Conservation (phyloP, 30 jellyfish, hydroid and myxozoan genomes). For the Chrysaora quinquecirrha region DNA sequence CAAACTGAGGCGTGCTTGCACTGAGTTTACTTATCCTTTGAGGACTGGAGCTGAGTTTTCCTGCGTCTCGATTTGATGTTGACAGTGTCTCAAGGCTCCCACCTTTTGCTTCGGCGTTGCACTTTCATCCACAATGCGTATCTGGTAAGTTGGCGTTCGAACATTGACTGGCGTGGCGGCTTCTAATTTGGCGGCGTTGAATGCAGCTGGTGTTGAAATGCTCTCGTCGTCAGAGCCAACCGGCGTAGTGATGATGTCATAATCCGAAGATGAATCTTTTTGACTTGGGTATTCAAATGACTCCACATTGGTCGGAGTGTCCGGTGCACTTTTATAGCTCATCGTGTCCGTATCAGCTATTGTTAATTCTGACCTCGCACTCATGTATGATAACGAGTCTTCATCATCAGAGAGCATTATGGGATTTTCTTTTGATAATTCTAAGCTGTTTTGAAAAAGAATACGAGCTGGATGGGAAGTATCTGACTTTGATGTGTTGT, state of each 20-base stretch:
- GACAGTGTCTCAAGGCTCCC: conserved; percentile 32
- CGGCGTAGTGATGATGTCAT: conserved; percentile 75
- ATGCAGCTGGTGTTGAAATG: neutral
- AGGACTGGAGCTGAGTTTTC: conserved; percentile 48
- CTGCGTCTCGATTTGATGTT: conserved; percentile 34
- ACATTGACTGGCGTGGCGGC: neutral
- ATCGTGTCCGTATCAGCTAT: conserved; percentile 60
- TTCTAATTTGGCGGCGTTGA: neutral
- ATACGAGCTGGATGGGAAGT: neutral
- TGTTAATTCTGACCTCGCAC: conserved; percentile 91
- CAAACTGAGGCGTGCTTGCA: conserved; percentile 78
- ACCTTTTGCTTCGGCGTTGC: conserved; percentile 20
- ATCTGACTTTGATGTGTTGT: neutral
- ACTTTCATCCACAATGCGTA: conserved; percentile 37
- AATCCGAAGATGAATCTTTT: conserved; percentile 46
- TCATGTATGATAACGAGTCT: conserved; percentile 75
- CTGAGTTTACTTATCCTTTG: conserved; percentile 44
- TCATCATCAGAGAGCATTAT: conserved; percentile 73
- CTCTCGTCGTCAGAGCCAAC: conserved; percentile 76
- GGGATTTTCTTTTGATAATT: conserved; percentile 70
- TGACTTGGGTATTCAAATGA: conserved; percentile 36
- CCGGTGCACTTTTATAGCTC: conserved; percentile 69
- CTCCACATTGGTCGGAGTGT: conserved; percentile 61
- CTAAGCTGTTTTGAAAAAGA: conserved; percentile 67
- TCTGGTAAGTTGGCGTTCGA: conserved; percentile 59